Evolutionary conservation across 2,888 invertebrate genomes (phyloP).

Genomic region (Agrochola circellaris): DNA sequence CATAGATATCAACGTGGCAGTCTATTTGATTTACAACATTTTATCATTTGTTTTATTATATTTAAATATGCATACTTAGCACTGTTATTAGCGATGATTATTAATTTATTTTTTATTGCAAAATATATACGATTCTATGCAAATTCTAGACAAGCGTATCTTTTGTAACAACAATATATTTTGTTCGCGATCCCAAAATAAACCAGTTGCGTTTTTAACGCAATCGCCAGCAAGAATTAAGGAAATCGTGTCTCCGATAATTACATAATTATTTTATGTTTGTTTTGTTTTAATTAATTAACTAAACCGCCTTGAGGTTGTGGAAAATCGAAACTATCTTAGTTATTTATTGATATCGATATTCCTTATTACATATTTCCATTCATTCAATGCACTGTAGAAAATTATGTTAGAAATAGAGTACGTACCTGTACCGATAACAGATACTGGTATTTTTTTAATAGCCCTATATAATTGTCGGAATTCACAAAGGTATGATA

Average conservation of each 20-base stretch:
- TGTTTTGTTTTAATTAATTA: constrained; percentile 77
- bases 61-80: constrained; percentile 36
- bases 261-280: constrained; percentile 69
- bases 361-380: constrained; percentile 14
- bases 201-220: constrained; percentile 55
- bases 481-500: background rate
- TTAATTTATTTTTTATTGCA: constrained; percentile 32
- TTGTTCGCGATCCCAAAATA: constrained; percentile 47
- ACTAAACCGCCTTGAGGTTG: constrained; percentile 71
- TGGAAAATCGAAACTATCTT: constrained; percentile 52
- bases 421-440: too few relatives aligned
- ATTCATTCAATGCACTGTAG: constrained; percentile 22
- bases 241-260: constrained; percentile 68
- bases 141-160: constrained; percentile 36
- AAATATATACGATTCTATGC: constrained; percentile 44
- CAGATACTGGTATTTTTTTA: background rate
- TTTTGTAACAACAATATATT: constrained; percentile 17
- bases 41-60: constrained; percentile 35
- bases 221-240: constrained; percentile 51
- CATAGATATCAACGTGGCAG: constrained; percentile 1
- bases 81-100: constrained; percentile 46
- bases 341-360: constrained; percentile 58
- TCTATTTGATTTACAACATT: constrained; percentile 46
- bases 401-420: background rate
- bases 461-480: background rate